Evolutionary conservation across 2,797 vertebrate genomes (phyloP), one percentile per base, ranked within the genome.

Genomic region (Gorsachius magnificus): DNA sequence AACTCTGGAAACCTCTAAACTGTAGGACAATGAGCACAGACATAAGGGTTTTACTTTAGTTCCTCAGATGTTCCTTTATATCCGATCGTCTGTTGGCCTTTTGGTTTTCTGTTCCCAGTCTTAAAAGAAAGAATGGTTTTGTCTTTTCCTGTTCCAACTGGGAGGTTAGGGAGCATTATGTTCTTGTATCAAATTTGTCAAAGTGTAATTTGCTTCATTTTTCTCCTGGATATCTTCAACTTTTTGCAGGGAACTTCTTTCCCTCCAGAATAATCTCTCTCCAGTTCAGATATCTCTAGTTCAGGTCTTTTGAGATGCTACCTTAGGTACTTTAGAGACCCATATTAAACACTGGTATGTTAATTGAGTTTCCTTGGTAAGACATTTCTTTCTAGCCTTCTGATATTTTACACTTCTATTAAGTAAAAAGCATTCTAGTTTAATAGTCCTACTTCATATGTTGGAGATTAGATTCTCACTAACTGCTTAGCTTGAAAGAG

Each of bases 221-320:
- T 83, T 64, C 13, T 74, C 6, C 66, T 76, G 22, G 33, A 50
- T 1, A 6, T 0, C 0, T 56, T 50, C 16, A 60, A 0, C 9
- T 20, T 56, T 79, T 83, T 45, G 14, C 75, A 74, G 36, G 20
- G 26, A 83, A 10, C 16, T 60, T 82, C 13, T 10, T 69, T 54
- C 11, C 1, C 1, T 84, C 18, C 13, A n/a, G 18, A 18, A 16
- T 86, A 21, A 35, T 45, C 1, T 38, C 16, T 61, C 25, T 56
- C 3, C 16, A 36, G 33, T 71, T 89, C 31, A 70, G 46, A 14
- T 70, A 45, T 16, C 17, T 48, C 15, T 31, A 48, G 24, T n/a
- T 76, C 7, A 21, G 63, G 13, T 74, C 22, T 79, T 80, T 66
- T 61, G 64, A 61, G 9, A 60, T 64, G 8, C 43, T 71, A 20